Conservation (phyloP, 2,113 vertebrate genomes). For the Dolichallabes microphthalmus region DNA sequence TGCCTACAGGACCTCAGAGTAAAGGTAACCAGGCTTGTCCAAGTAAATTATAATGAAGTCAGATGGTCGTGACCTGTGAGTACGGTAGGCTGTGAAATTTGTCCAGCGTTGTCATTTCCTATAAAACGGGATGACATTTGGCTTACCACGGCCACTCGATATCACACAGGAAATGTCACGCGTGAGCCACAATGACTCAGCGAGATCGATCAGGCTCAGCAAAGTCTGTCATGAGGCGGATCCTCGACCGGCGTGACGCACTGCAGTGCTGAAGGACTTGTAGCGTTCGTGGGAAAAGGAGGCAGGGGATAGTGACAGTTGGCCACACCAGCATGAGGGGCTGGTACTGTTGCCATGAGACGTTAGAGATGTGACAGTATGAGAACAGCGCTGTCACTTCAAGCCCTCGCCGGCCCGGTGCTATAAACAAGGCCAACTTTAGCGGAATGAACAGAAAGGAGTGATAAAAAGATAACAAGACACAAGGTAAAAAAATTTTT, state of each 20-base stretch:
- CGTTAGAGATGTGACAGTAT: constrained; percentile 50
- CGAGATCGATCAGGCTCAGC: constrained; percentile 8
- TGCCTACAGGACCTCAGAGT: background rate
- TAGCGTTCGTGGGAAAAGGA: constrained; percentile 1
- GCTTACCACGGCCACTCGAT: background rate
- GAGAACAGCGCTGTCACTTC: constrained; percentile 48
- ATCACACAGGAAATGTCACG: constrained; percentile 4
- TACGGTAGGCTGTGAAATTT: background rate
- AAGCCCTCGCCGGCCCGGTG: constrained; percentile 8
- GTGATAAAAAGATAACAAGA: constrained; percentile 17
- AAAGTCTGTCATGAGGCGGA: background rate
- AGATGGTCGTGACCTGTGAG: background rate
- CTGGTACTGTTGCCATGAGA: constrained; percentile 43
- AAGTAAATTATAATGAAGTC: no score
- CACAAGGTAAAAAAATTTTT: constrained; percentile 24
- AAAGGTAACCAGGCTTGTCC: background rate
- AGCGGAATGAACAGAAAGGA: constrained; percentile 1
- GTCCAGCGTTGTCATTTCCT: background rate
- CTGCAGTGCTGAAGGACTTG: constrained; percentile 33
- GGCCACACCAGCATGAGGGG: constrained; percentile 45
- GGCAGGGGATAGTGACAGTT: constrained; percentile 46
- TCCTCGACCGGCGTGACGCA: constrained; percentile 16
- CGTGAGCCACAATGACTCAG: background rate
- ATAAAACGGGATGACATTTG: constrained; percentile 7
- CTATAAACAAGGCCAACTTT: constrained; percentile 28